Conservation (phyloP, 1,140 invertebrate genomes). For the Acyrthosiphon pisum region DNA sequence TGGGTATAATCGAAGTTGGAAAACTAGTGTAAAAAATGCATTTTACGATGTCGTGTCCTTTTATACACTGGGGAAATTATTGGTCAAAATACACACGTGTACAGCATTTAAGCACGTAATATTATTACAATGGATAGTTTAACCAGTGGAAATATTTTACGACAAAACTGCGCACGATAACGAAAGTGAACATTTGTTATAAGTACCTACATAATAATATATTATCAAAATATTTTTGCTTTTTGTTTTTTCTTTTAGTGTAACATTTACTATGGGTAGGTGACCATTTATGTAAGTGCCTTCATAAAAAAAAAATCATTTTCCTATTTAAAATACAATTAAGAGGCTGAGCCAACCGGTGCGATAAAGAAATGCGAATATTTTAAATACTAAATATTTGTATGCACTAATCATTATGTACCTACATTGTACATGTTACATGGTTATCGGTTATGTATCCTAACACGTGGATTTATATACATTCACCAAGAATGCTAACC, state of each 20-base stretch:
- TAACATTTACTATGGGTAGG: background rate
- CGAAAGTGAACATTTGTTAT: background rate
- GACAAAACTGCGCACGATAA: background rate
- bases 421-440: background rate
- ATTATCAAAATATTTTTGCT: too few species aligned
- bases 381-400: too few species aligned
- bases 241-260: background rate
- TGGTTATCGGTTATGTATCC: background rate
- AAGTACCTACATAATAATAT: too few species aligned
- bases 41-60: background rate
- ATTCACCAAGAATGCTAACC: background rate
- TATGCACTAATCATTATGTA: background rate
- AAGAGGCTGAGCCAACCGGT: background rate
- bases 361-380: too few species aligned
- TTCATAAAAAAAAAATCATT: background rate
- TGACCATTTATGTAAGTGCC: background rate
- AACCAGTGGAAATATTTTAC: background rate
- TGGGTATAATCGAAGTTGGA: background rate
- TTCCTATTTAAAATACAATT: background rate
- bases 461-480: background rate
- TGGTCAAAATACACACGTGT: background rate
- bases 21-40: background rate
- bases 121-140: background rate
- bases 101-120: background rate
- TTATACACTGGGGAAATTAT: conserved; percentile 14